Evolutionary conservation across 1,140 invertebrate species (phyloP).

Genomic region (Zaprionus africanus): DNA sequence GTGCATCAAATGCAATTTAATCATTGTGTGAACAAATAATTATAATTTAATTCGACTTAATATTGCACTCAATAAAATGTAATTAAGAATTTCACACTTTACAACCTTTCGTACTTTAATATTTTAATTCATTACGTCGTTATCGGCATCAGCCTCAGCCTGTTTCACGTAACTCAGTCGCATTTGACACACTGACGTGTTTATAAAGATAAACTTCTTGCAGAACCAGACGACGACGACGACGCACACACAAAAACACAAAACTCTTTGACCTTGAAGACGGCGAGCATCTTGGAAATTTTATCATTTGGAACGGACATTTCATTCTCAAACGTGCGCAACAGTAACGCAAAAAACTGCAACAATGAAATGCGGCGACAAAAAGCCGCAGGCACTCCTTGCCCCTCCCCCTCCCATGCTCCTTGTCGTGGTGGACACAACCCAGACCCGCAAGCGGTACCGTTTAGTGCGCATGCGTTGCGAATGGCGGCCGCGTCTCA

Average conservation of each 20-base stretch:
- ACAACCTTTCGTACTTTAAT: background rate
- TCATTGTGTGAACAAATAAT: constrained; percentile 3
- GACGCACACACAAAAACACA: constrained; percentile 18
- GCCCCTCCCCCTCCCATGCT: background rate
- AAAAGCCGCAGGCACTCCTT: constrained; percentile 51
- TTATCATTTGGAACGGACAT: constrained; percentile 75
- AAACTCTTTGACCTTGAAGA: constrained; percentile 75
- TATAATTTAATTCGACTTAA: constrained; percentile 2
- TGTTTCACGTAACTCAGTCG: constrained; percentile 64
- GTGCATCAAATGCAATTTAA: background rate
- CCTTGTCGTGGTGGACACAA: constrained; percentile 21
- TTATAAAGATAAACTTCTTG: constrained; percentile 56
- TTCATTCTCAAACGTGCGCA: constrained; percentile 72
- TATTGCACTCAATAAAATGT: background rate
- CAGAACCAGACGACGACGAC: constrained; percentile 19
- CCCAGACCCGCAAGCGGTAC: constrained; percentile 79
- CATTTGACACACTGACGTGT: constrained; percentile 77
- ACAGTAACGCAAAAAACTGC: constrained; percentile 36
- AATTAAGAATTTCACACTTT: background rate
- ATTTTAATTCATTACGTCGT: background rate
- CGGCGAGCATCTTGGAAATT: constrained; percentile 49
- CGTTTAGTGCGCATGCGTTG: constrained; percentile 84
- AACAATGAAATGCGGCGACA: constrained; percentile 82
- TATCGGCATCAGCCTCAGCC: constrained; percentile 14
- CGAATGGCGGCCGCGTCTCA: constrained; percentile 77